Base-by-base conservation (phyloP, 2,888 invertebrate species). In the Crocallis elinguaria region DNA sequence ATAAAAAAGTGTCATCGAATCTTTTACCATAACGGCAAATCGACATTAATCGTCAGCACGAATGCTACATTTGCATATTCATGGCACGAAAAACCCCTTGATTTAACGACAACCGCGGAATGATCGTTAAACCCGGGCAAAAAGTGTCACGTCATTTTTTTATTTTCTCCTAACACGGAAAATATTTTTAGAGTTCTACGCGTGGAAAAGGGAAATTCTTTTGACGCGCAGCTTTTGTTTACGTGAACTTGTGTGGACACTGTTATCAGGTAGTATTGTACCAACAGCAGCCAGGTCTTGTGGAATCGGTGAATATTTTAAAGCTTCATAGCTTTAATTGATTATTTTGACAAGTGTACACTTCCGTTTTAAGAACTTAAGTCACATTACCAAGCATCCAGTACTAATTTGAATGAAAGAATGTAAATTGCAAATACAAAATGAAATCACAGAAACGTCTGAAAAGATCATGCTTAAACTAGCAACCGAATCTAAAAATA, bases 51-150 rank as follows among this genome's bases (percentile, higher is more conserved):
- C 75, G 78, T 71, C 71, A 69, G 66, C 71, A 71, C 72, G 70
- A 77, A 76, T 77, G 73, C 73, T 65, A 66, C 73, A 80, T 84
- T 80, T 84, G 82, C 84, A 85, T 84, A 84, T 84, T 84, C 83
- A 83, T 80, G 75, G 71, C 76, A 75, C 72, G 73, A 66, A 74
- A 73, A 71, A 69, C 74, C 76, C 77, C 74, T 74, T 76, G 77
- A 76, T 82, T 78, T 78, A 79, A 80, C 73, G 79, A 77, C 80
- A 75, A 71, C 75, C 76, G 62, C 71, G 66, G 68, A 69, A 73
- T 77, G 73, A 78, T 83, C 78, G 79, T 77, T 79, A 75, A 77
- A 71, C 67, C 73, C 65, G 50, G 67, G 70, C 71, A 77, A 80
- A 82, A 82, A 79, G 66, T 75, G 77, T 71, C 77, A 71, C 73